Evolutionary conservation across 2,113 vertebrate species (phyloP), one percentile per base, ranked within the genome.

Genomic region (Gnathonemus echidnorhynchus): DNA sequence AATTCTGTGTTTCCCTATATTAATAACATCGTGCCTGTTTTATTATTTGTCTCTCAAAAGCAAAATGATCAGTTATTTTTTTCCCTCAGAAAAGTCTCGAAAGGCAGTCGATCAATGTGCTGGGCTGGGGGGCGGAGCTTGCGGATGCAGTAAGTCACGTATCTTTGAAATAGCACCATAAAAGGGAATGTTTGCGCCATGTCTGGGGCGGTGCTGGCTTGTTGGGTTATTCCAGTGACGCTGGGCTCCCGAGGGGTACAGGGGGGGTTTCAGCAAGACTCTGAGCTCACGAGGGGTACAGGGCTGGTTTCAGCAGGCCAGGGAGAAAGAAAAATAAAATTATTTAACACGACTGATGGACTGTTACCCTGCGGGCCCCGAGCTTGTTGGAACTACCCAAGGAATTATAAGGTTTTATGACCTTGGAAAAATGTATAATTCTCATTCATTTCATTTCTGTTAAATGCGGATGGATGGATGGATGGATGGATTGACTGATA

Each of bases 281-380:
- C 70, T 74, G 31, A 2, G 8, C 58, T 66, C 58, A 0, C 0
- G 58, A 8, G 6, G 39, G 39, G 45, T 48, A 6, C 31, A 85
- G 24, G 21, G 45, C 3, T 4, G 45, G 19, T 24, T 84, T 46
- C 17, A 45, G 42, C 6, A 42, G 13, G 3, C 17, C 7, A 24
- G 80, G 46, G 83, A 48, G 83, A 86, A 86, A 86, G 83, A 48
- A 46, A 49, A 49, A 49, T 86, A 86, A 86, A 46, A 86, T 86
- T 3, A 85, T 85, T 21, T 85, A 27, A 86, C 42, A 86, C 1
- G 35, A 80, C 35, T 19, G 39, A 85, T 48, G 83, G 7, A 49
- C 48, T 85, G 46, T 46, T 49, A 85, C 21, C 24, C 46, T 85
- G 39, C 0, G 8, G 45, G 27, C 83, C 83, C 45, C 10, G 5